Evolutionary conservation across 2,797 vertebrate genomes (phyloP), one percentile per base, ranked within the genome.

Genomic region (Buceros bicornis): DNA sequence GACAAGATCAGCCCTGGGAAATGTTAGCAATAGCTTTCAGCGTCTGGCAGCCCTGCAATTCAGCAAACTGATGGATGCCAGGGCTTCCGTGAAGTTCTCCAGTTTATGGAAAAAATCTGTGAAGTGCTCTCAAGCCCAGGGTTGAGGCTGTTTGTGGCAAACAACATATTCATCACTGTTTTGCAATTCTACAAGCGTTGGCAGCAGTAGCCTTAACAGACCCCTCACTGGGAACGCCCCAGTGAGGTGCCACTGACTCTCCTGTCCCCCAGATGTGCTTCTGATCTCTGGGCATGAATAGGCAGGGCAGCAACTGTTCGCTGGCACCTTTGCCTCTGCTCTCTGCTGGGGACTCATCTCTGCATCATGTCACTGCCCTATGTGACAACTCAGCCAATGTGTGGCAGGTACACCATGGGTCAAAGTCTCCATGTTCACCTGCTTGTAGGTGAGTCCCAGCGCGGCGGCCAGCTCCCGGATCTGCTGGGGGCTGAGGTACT

Each of bases 401-500:
- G 51, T 83, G 77, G 56, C 64, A 4, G 1, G 29, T 26, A 66
- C 1, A 50, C 45, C 17, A 14, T 16, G 17, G 37, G 50, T 69
- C 50, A 95, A 84, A 84, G 35, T 19, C 47, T 74, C 56, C 0
- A 1, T 24, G 25, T 61, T 91, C 89, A 99, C 99, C 98, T 99
- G 98, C 96, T 99, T 99, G 96, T 99, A 99, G 16, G 98, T 99
- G 21, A 99, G 98, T 8, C 98, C 98, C 2, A 99, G 98, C 15
- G 95, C 11, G 13, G 96, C 97, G 33, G 99, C 98, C 61, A 99
- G 90, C 21, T 98, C 98, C 77, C 98, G 99, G 98, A 99, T 99
- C 96, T 99, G 99, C 17, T 98, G 98, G 0, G 99, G 99, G 11
- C 98, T 99, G 90, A 99, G 99, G 93, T 99, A 99, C 50, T 98